Evolutionary conservation across 37 sponge, comb jelly and placozoan species (phyloP).

Genomic region (Spongilla lacustris): DNA sequence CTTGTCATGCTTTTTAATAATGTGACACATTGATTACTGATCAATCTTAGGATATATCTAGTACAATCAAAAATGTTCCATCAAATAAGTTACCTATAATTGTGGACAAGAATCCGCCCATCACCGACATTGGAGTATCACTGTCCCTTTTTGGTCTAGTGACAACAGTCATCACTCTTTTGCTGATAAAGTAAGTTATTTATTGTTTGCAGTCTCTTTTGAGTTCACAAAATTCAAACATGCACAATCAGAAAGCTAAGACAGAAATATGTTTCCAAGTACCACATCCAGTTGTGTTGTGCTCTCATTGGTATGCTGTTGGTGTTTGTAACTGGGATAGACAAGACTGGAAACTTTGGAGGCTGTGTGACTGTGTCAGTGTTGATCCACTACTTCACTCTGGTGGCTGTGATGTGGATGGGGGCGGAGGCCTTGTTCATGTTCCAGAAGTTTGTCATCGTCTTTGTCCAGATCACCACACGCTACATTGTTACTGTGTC

Average conservation of each 20-base stretch:
- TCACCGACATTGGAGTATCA: constrained; percentile 26
- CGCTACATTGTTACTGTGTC: constrained; percentile 19
- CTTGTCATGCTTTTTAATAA: neutral
- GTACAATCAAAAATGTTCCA: neutral
- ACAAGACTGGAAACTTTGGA: constrained; percentile 1
- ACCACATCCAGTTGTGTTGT: constrained; percentile 41
- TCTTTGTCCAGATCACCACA: constrained; percentile 32
- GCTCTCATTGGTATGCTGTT: constrained; percentile 45
- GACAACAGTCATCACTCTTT: constrained; percentile 9
- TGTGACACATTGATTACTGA: neutral
- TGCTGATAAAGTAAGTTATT: constrained; percentile 18
- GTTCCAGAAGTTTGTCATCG: constrained; percentile 37
- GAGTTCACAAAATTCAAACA: too few relatives aligned
- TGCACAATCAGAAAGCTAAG: constrained; percentile 17
- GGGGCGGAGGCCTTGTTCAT: constrained; percentile 31
- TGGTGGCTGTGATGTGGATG: constrained; percentile 29
- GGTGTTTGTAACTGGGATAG: constrained; percentile 37
- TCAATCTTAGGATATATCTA: constrained; percentile 16
- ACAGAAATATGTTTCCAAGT: constrained; percentile 15
- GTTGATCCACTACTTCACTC: constrained; percentile 54
- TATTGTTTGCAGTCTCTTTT: neutral
- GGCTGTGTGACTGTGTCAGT: constrained; percentile 46
- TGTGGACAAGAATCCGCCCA: too few relatives aligned
- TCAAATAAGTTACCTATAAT: neutral
- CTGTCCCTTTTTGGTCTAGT: constrained; percentile 42